Percentiles rank a stretch among this genome's conserved stretches.
Conservation (phyloP, 2,113 vertebrate genomes). For the Megaptera novaeangliae region DNA sequence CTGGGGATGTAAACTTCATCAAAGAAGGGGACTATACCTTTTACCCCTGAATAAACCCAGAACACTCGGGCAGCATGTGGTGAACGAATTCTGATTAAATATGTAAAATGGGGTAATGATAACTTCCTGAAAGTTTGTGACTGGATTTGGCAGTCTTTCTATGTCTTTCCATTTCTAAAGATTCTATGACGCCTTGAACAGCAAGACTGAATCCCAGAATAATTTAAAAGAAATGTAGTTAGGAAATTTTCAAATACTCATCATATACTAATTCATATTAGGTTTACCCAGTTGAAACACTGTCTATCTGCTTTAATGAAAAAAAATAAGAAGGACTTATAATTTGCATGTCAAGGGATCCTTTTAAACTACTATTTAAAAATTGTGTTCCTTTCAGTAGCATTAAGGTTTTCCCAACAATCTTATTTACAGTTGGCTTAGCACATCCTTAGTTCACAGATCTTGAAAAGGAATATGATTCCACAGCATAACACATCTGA, state of each 20-base stretch:
- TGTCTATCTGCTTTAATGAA: neutral
- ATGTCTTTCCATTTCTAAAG: neutral
- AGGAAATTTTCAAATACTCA: neutral
- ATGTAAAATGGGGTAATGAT: neutral
- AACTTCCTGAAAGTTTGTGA: neutral
- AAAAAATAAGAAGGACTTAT: neutral
- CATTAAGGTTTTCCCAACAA: neutral
- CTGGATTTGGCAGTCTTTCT: constrained; percentile 13
- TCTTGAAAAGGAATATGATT: neutral
- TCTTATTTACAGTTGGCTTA: neutral
- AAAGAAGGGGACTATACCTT: neutral
- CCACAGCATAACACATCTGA: neutral
- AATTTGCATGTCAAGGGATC: neutral
- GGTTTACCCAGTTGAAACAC: neutral
- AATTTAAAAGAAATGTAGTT: neutral
- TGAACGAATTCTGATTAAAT: neutral
- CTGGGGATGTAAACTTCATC: neutral
- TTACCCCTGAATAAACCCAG: neutral
- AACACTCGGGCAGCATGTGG: neutral
- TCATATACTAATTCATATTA: neutral
- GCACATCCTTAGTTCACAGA: neutral
- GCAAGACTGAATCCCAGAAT: neutral
- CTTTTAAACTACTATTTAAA: neutral
- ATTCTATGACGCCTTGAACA: neutral
- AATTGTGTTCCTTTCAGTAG: neutral